A percentile compares a stretch with the other conserved stretches of the same genome.
phyloP scores from a whole-genome alignment of 2,113 vertebrate species.

The Mesitornis unicolor region DNA sequence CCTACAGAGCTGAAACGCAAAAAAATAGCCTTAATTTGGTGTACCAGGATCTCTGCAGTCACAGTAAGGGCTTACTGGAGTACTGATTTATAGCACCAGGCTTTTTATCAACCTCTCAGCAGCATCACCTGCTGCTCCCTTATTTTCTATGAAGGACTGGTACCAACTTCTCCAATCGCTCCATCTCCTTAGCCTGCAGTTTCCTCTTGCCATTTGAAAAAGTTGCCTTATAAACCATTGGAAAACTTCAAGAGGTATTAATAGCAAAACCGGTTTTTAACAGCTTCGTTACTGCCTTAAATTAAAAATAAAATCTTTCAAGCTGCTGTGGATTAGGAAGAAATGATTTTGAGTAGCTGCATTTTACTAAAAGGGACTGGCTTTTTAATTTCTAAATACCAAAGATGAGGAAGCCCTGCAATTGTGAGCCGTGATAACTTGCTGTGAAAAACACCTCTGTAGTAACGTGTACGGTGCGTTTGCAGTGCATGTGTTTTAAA shows the following conservation, averaged over 20 bases:
- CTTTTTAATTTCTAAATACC: slow-evolving; percentile 21
- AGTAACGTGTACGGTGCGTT: neutral
- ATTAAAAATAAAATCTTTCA: neutral
- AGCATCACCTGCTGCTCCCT: neutral
- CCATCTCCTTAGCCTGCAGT: neutral
- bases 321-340: neutral
- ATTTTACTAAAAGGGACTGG: slow-evolving; percentile 22
- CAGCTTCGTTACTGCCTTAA: slow-evolving; percentile 17
- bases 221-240: slow-evolving; percentile 26
- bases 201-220: neutral
- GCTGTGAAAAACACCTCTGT: neutral
- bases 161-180: neutral
- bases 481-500: neutral
- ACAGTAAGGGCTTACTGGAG: neutral
- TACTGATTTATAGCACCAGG: neutral
- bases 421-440: neutral
- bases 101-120: neutral
- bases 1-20: neutral
- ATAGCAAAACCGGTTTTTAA: neutral
- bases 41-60: neutral
- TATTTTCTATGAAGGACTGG: neutral
- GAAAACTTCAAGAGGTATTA: neutral
- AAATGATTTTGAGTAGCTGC: neutral
- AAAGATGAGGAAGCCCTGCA: slow-evolving; percentile 18
- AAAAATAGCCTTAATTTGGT: neutral